Conservation (phyloP, 2,888 invertebrate genomes). For the Drosophila setosimentum region DNA sequence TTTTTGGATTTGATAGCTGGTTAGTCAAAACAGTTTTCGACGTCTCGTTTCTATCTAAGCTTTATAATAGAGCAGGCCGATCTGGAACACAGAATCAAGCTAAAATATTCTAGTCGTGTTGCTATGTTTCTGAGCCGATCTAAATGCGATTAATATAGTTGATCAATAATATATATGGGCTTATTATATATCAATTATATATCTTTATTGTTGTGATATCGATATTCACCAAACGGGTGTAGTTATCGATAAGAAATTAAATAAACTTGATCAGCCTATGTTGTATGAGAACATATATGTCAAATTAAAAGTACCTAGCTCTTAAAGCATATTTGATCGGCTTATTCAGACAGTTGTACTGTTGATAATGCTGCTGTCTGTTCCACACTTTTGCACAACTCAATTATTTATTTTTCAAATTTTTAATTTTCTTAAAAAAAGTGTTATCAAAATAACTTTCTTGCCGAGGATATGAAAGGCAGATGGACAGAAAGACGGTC, state of each 20-base stretch:
- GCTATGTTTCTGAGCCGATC: not conserved
- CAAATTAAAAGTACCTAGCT: not conserved
- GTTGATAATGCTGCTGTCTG: not conserved
- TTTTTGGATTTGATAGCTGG: not conserved
- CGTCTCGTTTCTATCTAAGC: not conserved
- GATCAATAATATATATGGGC: not conserved
- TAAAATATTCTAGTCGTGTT: not conserved
- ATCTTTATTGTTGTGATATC: not conserved
- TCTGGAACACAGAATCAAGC: not conserved
- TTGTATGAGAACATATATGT: not conserved
- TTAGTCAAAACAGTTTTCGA: fast-evolving
- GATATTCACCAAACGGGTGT: not conserved
- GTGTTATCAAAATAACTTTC: not conserved
- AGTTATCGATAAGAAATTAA: not conserved
- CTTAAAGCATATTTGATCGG: not conserved
- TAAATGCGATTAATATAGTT: fast-evolving
- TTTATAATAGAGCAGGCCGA: not conserved
- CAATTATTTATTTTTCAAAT: not conserved
- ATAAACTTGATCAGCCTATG: not conserved
- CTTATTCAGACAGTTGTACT: not conserved
- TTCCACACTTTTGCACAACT: not conserved
- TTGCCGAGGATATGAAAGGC: not conserved
- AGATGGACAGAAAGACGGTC: not conserved
- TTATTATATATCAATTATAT: not conserved
- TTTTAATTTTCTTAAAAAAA: no score